Evolutionary conservation across 2,888 invertebrate genomes (phyloP), one percentile per base, ranked within the genome.

Genomic region (Aporophyla lueneburgensis): DNA sequence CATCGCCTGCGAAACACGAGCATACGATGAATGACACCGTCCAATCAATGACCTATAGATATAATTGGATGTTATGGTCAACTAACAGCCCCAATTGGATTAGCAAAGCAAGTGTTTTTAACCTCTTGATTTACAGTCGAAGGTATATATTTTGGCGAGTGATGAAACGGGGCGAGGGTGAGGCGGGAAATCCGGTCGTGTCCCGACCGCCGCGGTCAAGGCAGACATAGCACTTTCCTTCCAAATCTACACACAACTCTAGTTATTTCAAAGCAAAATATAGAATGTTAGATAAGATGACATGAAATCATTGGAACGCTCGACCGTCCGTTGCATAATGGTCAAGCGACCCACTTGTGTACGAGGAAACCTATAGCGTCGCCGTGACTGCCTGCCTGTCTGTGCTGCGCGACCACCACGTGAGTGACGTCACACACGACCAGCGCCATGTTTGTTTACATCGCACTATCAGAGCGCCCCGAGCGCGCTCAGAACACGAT

Each of bases 241-340:
- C 14, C 9, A 54, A 65, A 53, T 61, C 12, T 6, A n/a, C 53
- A 66, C 51, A 62, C 19, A 33, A 33, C 33, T 33, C 33, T 33
- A 33, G 33, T 33, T 21, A 54, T 70, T 62, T 62, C 12, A 58
- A 68, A 74, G 56, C 12, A 40, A 62, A 76, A 65, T 58, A 67
- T 71, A 40, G 21, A 79, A 67, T 77, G 73, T 81, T 76, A 81
- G 74, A 69, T 83, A 78, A 79, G 72, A 74, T 70, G 63, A 81
- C 68, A 79, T 73, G 51, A 80, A 75, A 69, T 58, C 58, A 62
- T 81, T 71, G 59, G 70, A 76, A 76, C 72, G 71, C 66, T 51
- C 65, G 63, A 67, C 66, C 72, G 78, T 72, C 66, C 61, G 61
- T 87, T 86, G 87, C 65, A 68, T 85, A 82, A 86, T 62, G 40